Conservation (phyloP, 2,797 vertebrate genomes). For the Tolypeutes matacus region DNA sequence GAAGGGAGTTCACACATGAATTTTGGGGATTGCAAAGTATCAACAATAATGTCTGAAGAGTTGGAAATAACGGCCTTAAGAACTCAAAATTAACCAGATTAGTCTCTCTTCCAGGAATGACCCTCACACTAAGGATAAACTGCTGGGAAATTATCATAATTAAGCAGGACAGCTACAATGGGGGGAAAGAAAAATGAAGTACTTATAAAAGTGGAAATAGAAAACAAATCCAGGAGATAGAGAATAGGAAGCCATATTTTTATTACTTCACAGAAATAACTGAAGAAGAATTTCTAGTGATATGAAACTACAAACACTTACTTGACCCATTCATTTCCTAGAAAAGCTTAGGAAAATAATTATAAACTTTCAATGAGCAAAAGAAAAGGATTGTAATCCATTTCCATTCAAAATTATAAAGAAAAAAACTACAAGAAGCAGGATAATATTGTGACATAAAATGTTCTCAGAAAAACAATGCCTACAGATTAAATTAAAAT, state of each 20-base stretch:
- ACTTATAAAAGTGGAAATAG: accelerated
- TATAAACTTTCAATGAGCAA: not conserved
- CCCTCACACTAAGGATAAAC: not conserved
- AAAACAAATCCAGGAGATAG: not conserved
- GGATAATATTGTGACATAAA: not conserved
- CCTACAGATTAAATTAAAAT: not conserved
- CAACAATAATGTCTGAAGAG: not conserved
- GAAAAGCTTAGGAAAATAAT: not conserved
- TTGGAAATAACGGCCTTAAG: not conserved
- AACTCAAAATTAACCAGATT: not conserved
- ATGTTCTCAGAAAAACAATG: not conserved
- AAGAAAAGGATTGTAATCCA: not conserved
- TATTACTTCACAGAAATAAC: not conserved
- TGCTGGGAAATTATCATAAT: not conserved
- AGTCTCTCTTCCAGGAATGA: not conserved
- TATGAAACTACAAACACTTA: not conserved
- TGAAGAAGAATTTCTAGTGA: not conserved
- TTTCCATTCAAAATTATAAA: not conserved
- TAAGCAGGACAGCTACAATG: not conserved
- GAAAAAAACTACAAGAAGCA: not conserved
- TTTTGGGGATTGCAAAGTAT: not conserved
- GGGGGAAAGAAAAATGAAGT: not conserved
- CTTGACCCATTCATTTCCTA: not conserved
- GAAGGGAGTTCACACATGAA: not conserved
- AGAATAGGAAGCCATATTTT: not conserved